Evolutionary conservation across 2,888 invertebrate species (phyloP).

Genomic region (Drosophila nigricruria): DNA sequence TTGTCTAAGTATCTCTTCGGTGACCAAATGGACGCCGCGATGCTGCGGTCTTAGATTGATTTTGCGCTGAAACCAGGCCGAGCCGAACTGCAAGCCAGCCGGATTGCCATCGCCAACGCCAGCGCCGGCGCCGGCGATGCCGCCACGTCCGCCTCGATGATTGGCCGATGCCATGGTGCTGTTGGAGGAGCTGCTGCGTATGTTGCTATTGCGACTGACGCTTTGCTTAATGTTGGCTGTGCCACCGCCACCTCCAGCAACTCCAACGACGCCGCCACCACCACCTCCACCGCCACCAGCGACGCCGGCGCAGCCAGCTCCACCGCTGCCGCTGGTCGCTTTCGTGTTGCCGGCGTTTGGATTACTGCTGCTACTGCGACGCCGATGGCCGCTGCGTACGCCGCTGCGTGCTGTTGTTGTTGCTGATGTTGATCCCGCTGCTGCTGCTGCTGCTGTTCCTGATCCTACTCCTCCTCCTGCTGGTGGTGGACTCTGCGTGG

Average conservation of each 20-base stretch:
- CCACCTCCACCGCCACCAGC: constrained; percentile 68
- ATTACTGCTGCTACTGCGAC: constrained; percentile 81
- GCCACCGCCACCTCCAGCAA: constrained; percentile 36
- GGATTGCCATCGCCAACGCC: constrained; percentile 74
- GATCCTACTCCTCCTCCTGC: constrained; percentile 15
- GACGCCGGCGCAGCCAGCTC: constrained; percentile 80
- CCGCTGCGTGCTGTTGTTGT: constrained; percentile 65
- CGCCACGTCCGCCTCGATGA: constrained; percentile 84
- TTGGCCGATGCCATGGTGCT: constrained; percentile 86
- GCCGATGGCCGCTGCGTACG: constrained; percentile 70
- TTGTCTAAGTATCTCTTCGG: constrained; percentile 97
- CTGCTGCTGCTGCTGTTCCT: constrained; percentile 32
- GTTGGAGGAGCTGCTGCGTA: constrained; percentile 85
- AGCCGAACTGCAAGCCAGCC: constrained; percentile 96
- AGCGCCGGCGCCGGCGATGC: constrained; percentile 69
- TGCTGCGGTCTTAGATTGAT: constrained; percentile 98
- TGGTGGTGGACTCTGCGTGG: constrained; percentile 66
- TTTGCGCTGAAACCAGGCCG: constrained; percentile 99
- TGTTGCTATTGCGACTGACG: constrained; percentile 85
- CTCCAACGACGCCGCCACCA: constrained; percentile 48
- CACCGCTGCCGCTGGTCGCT: constrained; percentile 81
- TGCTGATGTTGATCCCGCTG: constrained; percentile 24
- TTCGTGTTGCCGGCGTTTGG: constrained; percentile 80
- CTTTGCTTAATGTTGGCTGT: constrained; percentile 82
- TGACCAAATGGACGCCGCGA: constrained; percentile 98